phyloP scores from a whole-genome alignment of 2,888 invertebrate species.

The Folsomia manolachei region DNA sequence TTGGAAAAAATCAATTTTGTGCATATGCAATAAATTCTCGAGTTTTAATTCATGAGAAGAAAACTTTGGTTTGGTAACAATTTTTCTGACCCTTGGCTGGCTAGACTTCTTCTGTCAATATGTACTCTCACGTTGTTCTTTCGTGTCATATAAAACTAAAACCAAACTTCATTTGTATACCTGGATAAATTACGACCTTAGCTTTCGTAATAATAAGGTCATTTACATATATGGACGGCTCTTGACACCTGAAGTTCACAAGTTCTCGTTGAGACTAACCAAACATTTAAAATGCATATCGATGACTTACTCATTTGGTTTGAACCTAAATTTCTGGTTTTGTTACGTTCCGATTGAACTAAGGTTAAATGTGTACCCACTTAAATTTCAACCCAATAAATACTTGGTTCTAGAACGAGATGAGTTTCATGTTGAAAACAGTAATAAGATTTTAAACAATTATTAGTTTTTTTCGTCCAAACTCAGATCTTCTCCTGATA shows the following conservation, averaged over 20 bases:
- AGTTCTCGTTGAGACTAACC: neutral
- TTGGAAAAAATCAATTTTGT: conserved; percentile 3
- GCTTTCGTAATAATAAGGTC: neutral
- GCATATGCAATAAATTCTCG: neutral
- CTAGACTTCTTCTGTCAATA: neutral
- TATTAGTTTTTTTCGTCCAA: conserved; percentile 28
- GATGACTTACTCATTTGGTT: neutral
- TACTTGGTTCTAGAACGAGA: neutral
- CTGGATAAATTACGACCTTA: neutral
- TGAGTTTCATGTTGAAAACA: conserved; percentile 6
- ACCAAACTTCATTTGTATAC: neutral
- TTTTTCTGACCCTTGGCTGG: too few relatives aligned
- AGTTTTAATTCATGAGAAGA: neutral
- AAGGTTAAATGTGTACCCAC: neutral
- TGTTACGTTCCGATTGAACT: neutral
- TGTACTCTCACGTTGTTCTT: neutral
- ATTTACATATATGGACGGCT: neutral
- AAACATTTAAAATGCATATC: neutral
- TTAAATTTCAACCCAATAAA: neutral
- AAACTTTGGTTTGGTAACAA: too few relatives aligned
- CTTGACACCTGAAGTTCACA: neutral
- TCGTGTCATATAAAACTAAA: neutral
- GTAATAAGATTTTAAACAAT: conserved; percentile 28
- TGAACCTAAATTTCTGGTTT: neutral
- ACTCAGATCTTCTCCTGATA: neutral